These are phyloP conservation scores for Eupeodes luniger DNA, from an alignment of 2,888 invertebrate genomes.

Conservation along the genomic window DNA sequence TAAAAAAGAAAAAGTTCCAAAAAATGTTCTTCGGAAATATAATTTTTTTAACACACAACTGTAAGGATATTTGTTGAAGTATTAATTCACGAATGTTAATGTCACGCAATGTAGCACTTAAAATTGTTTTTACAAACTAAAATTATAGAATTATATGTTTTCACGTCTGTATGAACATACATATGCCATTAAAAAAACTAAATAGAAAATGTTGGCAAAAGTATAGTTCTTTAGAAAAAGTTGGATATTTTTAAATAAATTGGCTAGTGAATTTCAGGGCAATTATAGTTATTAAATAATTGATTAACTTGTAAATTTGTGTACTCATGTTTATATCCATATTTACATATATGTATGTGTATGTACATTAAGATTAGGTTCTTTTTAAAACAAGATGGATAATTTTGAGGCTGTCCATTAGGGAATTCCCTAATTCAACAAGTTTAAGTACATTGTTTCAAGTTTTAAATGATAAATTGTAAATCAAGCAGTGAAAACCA, in stretches of 20 bases:
- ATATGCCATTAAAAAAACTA: too few species aligned
- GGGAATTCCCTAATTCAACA: too few species aligned
- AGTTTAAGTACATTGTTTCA: too few species aligned
- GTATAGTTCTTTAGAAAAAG: not conserved
- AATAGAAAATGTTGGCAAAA: not conserved
- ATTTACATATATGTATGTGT: too few species aligned
- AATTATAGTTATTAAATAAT: constrained; percentile 17
- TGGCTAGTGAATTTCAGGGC: not conserved
- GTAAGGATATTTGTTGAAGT: not conserved
- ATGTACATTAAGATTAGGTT: too few species aligned
- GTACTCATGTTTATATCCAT: not conserved
- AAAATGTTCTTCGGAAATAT: too few species aligned
- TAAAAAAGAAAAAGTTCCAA: too few species aligned
- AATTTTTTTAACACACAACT: not conserved
- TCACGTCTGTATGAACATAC: too few species aligned
- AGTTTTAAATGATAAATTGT: too few species aligned
- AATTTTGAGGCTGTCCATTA: too few species aligned
- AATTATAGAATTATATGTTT: not conserved
- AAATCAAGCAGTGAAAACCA: too few species aligned
- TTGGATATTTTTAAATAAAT: not conserved
- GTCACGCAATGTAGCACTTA: constrained; percentile 36
- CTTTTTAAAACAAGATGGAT: too few species aligned
- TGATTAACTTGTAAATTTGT: not conserved
- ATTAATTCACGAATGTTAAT: not conserved
- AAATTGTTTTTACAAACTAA: not conserved